phyloP scores from a whole-genome alignment of 2,113 vertebrate genomes.

The Typhlomys cinereus region DNA sequence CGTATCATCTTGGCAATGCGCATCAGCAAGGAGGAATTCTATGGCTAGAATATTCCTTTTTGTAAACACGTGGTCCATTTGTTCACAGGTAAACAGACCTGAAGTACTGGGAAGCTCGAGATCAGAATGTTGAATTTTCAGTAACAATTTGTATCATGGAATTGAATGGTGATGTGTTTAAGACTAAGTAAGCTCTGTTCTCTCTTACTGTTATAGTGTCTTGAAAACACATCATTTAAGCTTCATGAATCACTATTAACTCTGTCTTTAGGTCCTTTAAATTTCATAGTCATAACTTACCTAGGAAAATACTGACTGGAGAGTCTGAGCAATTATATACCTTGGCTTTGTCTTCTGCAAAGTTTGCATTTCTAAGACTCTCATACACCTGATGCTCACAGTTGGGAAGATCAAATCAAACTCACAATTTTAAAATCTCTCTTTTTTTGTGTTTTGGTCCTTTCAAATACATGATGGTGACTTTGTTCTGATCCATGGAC shows the following conservation, averaged over 20 bases:
- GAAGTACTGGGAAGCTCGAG: neutral
- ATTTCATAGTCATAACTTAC: neutral
- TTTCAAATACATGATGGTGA: neutral
- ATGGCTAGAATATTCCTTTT: neutral
- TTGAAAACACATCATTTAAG: neutral
- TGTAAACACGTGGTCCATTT: neutral
- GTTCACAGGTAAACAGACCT: neutral
- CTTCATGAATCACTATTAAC: neutral
- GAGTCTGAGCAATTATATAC: neutral
- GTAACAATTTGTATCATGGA: neutral
- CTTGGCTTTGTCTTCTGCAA: neutral
- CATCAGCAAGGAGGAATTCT: neutral
- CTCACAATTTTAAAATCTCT: neutral
- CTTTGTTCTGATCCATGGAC: neutral
- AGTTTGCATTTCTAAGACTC: neutral
- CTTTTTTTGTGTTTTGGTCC: neutral
- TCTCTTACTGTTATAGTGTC: neutral
- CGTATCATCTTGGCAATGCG: neutral
- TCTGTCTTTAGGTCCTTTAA: neutral
- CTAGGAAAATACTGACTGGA: neutral
- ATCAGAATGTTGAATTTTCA: neutral
- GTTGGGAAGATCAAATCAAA: neutral
- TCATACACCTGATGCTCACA: neutral
- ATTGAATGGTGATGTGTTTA: neutral
- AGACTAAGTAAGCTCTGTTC: neutral